phyloP scores from a whole-genome alignment of 2,797 vertebrate genomes.

The Notoglanidium macrostoma region DNA sequence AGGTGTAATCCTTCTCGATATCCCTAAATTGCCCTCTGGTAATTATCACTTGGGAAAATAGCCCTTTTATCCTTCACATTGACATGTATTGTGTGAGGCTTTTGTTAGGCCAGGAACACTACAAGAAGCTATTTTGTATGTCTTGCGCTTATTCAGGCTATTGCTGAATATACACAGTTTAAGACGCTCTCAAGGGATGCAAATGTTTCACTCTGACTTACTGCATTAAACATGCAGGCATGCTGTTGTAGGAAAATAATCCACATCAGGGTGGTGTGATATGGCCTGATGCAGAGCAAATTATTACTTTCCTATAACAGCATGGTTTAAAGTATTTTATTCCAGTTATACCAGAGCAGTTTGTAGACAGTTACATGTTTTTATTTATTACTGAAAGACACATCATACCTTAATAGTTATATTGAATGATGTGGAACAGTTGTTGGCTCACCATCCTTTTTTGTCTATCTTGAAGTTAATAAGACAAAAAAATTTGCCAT shows the following conservation, averaged over 20 bases:
- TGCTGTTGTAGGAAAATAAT: neutral
- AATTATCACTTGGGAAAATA: slow-evolving; percentile 44
- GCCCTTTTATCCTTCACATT: slow-evolving; percentile 33
- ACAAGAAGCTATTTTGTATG: slow-evolving; percentile 25
- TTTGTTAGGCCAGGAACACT: slow-evolving; percentile 31
- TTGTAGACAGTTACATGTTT: neutral
- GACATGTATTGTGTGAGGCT: slow-evolving; percentile 34
- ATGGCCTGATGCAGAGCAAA: neutral
- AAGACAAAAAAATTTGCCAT: neutral
- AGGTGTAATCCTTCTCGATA: slow-evolving; percentile 64
- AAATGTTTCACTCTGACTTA: neutral
- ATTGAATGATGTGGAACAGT: neutral
- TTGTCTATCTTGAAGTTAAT: neutral
- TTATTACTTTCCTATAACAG: neutral
- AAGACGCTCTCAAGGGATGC: slow-evolving; percentile 7
- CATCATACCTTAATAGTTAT: neutral
- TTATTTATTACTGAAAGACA: neutral
- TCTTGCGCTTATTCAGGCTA: slow-evolving; percentile 20
- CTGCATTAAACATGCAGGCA: neutral
- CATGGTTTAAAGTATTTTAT: neutral
- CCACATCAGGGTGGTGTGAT: neutral
- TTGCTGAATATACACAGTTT: slow-evolving; percentile 14
- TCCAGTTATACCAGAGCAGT: neutral
- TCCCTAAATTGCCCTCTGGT: slow-evolving; percentile 51
- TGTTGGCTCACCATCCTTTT: neutral